A percentile compares a stretch with the other conserved stretches of the same genome.
These are phyloP conservation scores for Petaurus breviceps DNA, from an alignment of 2,113 vertebrate genomes.

Conservation along the genomic window DNA sequence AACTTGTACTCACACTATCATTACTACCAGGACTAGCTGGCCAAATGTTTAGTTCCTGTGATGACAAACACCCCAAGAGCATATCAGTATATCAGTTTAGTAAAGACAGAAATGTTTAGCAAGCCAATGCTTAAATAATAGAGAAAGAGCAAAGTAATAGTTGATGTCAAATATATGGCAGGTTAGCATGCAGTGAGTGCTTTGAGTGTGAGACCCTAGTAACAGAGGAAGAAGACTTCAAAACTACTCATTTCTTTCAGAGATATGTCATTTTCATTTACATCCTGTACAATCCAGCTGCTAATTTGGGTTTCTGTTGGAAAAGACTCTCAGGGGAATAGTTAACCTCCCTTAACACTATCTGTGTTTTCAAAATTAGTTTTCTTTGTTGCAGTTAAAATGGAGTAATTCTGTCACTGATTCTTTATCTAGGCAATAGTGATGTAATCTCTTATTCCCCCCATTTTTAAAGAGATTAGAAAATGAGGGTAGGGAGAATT, in stretches of 20 bases:
- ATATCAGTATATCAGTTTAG: constrained; percentile 8
- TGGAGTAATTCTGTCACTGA: neutral
- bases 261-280: constrained; percentile 54
- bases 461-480: neutral
- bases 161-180: neutral
- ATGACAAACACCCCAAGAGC: neutral
- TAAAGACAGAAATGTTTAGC: neutral
- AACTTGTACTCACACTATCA: neutral
- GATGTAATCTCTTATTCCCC: neutral
- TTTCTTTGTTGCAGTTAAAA: constrained; percentile 32
- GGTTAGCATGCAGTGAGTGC: neutral
- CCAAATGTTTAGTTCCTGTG: constrained; percentile 37
- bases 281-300: constrained; percentile 2
- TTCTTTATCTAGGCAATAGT: neutral
- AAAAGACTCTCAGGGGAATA: constrained; percentile 52
- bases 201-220: neutral
- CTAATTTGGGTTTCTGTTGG: constrained; percentile 60
- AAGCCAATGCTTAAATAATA: constrained; percentile 24
- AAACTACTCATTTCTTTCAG: constrained; percentile 12
- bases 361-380: constrained; percentile 19
- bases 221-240: constrained; percentile 16
- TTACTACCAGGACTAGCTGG: neutral
- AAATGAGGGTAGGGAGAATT: neutral
- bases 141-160: neutral
- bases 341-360: constrained; percentile 5